A percentile compares a stretch with the other conserved stretches of the same genome.
Conservation (phyloP, 2,888 invertebrate species). For the Villa cingulata region DNA sequence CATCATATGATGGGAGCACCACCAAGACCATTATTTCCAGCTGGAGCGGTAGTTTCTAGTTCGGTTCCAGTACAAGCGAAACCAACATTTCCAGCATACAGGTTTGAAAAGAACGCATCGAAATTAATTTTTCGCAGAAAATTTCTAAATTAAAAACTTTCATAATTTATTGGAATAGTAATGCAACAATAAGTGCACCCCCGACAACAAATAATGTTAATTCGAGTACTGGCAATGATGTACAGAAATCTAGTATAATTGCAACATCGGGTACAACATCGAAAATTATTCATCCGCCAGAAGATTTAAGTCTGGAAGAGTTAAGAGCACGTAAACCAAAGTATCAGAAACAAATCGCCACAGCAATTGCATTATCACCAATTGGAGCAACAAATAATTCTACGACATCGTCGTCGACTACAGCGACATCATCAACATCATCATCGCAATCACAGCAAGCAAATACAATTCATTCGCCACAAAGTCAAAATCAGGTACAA, state of each 20-base stretch:
- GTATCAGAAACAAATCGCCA: slow-evolving; percentile 44
- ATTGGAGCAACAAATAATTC: slow-evolving; percentile 18
- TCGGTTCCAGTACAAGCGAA: slow-evolving; percentile 45
- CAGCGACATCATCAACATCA: slow-evolving; percentile 28
- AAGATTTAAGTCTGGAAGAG: slow-evolving; percentile 83
- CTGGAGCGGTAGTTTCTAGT: slow-evolving; percentile 51
- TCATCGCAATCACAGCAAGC: slow-evolving; percentile 40
- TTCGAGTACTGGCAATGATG: slow-evolving; percentile 36
- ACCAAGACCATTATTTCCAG: slow-evolving; percentile 69
- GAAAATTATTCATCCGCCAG: slow-evolving; percentile 85
- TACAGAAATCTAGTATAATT: slow-evolving; percentile 42
- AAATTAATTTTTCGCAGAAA: neutral
- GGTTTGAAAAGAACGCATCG: slow-evolving; percentile 37
- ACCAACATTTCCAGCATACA: slow-evolving; percentile 69
- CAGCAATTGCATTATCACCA: slow-evolving; percentile 21
- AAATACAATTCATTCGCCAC: slow-evolving; percentile 34
- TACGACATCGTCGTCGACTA: neutral
- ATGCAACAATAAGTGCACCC: slow-evolving; percentile 64
- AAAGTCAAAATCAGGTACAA: slow-evolving; percentile 37
- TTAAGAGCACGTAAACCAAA: slow-evolving; percentile 55
- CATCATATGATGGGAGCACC: slow-evolving; percentile 44
- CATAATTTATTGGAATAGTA: slow-evolving; percentile 34
- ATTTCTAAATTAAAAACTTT: neutral
- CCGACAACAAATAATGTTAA: slow-evolving; percentile 43
- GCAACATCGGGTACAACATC: slow-evolving; percentile 72